Evolutionary conservation across 2,888 invertebrate species (phyloP), one percentile per base, ranked within the genome.

Genomic region (Hydriomena furcata): DNA sequence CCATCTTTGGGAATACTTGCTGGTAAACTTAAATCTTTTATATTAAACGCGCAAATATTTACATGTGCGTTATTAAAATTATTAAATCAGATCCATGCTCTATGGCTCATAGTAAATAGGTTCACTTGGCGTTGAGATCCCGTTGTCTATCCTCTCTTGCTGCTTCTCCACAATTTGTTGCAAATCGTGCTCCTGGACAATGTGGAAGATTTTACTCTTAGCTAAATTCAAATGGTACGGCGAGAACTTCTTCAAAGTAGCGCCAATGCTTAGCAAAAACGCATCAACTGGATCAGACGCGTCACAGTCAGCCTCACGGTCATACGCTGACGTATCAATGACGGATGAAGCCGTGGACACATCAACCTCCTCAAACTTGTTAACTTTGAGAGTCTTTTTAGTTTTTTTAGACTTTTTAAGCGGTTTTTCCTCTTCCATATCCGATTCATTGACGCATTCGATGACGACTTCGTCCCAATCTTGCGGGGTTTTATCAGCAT

Each of bases 141-240:
- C 74, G 4, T 68, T 62, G n/a, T 82, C 80, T n/a, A 63, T 58
- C 0, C 71, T 55, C 0, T 51, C 61, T 2, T 61, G 60, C 35
- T 63, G 65, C 7, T 75, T 85, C 43, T 86, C 81, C 17, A 89
- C 83, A 13, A 90, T 90, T 61, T 90, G 90, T 44, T 87, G 81
- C 45, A 90, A 65, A 56, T 91, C 91, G 34, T 87, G 85, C 51
- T 91, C 88, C 55, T 90, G 91, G 0, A 91, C 91, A 0, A 89
- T 76, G 0, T 82, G 65, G 42, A 91, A 91, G 58, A 91, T 91
- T 66, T 91, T 84, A 60, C 77, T 86, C 49, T 91, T 91, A 0
- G 91, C 90, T 23, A 90, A 54, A 60, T 91, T 89, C 40, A 89
- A 65, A 48, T 89, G 87, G 57, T 90, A 91, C 0, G 90, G 84